Evolutionary conservation across 1,140 invertebrate genomes (phyloP).

Genomic region (Pseudomyrmex cubaensis): DNA sequence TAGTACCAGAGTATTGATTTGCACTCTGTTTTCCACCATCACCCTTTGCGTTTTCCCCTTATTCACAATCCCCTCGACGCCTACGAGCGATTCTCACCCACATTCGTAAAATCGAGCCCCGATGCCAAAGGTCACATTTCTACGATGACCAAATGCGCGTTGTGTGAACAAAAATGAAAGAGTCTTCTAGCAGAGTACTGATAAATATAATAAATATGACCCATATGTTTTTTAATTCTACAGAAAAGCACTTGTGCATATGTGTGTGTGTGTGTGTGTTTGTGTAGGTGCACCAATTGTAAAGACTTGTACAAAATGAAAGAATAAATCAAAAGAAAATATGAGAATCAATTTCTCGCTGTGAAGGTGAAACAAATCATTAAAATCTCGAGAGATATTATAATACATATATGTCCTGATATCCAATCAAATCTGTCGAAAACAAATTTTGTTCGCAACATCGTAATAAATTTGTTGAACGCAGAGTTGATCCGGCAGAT

Average conservation of each 20-base stretch:
- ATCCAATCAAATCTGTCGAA: background rate
- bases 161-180: background rate
- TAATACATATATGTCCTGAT: background rate
- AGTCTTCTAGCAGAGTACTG: too few species aligned
- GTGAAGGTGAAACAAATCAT: background rate
- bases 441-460: background rate
- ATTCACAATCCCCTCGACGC: slow-evolving; percentile 21
- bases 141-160: background rate
- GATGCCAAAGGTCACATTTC: slow-evolving; percentile 33
- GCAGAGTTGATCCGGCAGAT: too few species aligned
- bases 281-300: too few species aligned
- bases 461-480: background rate
- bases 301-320: too few species aligned
- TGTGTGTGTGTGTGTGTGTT: too few species aligned
- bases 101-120: slow-evolving; percentile 37
- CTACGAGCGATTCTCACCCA: slow-evolving; percentile 41
- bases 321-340: too few species aligned
- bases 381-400: background rate
- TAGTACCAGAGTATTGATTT: slow-evolving; percentile 58
- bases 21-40: slow-evolving; percentile 8
- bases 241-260: too few species aligned
- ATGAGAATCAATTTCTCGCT: background rate
- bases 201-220: too few species aligned
- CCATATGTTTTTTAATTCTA: too few species aligned
- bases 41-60: slow-evolving; percentile 10